Evolutionary conservation across 2,888 invertebrate species (phyloP).

Genomic region (Nowickia ferox): DNA sequence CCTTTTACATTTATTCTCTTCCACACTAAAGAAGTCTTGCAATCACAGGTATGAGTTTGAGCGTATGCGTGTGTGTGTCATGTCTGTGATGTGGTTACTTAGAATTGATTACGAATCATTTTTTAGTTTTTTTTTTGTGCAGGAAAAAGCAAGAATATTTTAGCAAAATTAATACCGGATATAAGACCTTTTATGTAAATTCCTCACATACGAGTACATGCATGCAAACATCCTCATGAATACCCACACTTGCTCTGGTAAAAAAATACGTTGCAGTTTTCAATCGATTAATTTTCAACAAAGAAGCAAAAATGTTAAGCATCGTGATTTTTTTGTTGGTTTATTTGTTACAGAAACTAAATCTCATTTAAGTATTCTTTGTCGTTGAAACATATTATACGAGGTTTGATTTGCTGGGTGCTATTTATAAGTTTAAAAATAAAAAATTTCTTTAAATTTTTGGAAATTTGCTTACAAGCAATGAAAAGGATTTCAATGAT

Average conservation of each 20-base stretch:
- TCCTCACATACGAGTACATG: neutral
- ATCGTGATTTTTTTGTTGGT: neutral
- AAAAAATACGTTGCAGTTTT: slow-evolving; percentile 53
- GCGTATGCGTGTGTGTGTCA: slow-evolving; percentile 30
- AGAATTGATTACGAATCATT: slow-evolving; percentile 73
- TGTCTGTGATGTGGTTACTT: slow-evolving; percentile 76
- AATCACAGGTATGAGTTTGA: slow-evolving; percentile 32
- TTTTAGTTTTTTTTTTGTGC: slow-evolving; percentile 29
- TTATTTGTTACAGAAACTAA: neutral
- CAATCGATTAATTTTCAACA: slow-evolving; percentile 71
- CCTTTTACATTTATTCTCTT: slow-evolving; percentile 57
- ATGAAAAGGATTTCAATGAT: too few relatives aligned
- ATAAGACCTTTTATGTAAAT: slow-evolving; percentile 65
- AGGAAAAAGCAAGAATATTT: slow-evolving; percentile 52
- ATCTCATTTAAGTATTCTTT: neutral
- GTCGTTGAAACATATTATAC: neutral
- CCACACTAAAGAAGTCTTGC: slow-evolving; percentile 21
- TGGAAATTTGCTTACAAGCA: too few relatives aligned
- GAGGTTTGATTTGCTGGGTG: neutral
- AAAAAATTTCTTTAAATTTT: too few relatives aligned
- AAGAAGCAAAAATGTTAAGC: slow-evolving; percentile 42
- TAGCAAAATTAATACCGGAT: slow-evolving; percentile 72
- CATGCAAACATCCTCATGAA: neutral
- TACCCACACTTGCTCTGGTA: neutral
- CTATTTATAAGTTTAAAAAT: neutral